These are phyloP conservation scores for Meganola albula DNA, from an alignment of 2,888 invertebrate species.

Conservation along the genomic window DNA sequence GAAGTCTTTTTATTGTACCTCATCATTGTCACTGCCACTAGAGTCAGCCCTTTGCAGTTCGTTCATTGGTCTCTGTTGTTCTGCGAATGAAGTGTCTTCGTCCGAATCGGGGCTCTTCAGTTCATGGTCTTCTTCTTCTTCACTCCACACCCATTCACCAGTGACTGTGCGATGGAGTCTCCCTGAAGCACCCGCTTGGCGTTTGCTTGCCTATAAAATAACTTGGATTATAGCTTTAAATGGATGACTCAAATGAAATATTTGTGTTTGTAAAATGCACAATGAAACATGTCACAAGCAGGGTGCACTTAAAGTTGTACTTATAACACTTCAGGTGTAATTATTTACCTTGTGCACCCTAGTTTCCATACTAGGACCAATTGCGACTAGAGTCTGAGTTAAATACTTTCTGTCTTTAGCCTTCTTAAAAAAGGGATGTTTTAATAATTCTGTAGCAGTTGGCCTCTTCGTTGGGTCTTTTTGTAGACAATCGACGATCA, in stretches of 20 bases:
- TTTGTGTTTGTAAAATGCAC: no score
- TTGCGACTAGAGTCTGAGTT: conserved; percentile 89
- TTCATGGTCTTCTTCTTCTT: conserved; percentile 80
- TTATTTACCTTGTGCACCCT: conserved; percentile 91
- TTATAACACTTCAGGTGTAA: no score
- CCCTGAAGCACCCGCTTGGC: conserved; percentile 80
- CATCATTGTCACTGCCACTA: conserved; percentile 75
- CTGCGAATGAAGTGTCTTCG: conserved; percentile 30
- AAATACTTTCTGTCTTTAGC: conserved; percentile 95
- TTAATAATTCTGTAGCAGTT: conserved; percentile 95
- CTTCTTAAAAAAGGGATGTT: conserved; percentile 98
- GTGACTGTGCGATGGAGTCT: conserved; percentile 92
- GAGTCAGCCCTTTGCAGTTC: conserved; percentile 72
- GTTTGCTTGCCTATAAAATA: conserved; percentile 47
- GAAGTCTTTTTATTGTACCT: conserved; percentile 34
- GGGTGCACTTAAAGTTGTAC: no score
- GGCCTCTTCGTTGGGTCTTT: conserved; percentile 97
- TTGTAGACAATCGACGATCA: conserved; percentile 97
- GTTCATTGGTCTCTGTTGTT: conserved; percentile 76
- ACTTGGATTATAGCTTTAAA: no score
- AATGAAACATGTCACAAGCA: no score
- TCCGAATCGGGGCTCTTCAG: conserved; percentile 31
- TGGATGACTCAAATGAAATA: no score
- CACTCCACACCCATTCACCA: conserved; percentile 98
- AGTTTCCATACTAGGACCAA: conserved; percentile 92